A percentile compares a stretch with the other conserved stretches of the same genome.
phyloP scores from a whole-genome alignment of 2,113 vertebrate species.

The Oryzias javanicus region DNA sequence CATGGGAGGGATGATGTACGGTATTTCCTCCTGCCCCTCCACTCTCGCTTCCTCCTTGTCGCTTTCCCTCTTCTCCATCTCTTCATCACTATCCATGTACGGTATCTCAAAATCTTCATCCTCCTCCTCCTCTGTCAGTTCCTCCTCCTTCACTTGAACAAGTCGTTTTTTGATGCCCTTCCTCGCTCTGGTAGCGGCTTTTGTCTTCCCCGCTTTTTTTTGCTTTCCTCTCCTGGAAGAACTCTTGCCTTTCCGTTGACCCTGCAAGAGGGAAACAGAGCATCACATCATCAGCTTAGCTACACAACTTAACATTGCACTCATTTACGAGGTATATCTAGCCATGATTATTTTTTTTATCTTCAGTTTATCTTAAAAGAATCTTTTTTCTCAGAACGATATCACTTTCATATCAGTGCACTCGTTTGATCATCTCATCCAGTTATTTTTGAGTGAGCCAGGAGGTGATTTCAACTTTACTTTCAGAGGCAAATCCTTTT shows the following conservation, averaged over 20 bases:
- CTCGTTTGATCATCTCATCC: too few species aligned
- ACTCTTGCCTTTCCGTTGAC: not conserved
- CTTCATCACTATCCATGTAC: slow-evolving; percentile 60
- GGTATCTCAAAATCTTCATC: slow-evolving; percentile 24
- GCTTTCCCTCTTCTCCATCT: slow-evolving; percentile 4
- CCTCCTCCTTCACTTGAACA: slow-evolving; percentile 7
- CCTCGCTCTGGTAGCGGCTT: not conserved
- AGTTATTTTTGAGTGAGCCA: too few species aligned
- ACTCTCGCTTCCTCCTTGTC: not conserved
- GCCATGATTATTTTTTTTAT: too few species aligned
- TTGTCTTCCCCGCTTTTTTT: too few species aligned
- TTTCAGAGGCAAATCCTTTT: too few species aligned
- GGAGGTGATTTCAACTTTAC: too few species aligned
- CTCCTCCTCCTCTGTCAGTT: slow-evolving; percentile 21
- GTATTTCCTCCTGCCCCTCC: slow-evolving; percentile 5
- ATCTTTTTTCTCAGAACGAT: too few species aligned
- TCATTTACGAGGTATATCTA: too few species aligned
- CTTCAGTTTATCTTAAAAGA: too few species aligned
- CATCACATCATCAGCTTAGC: not conserved
- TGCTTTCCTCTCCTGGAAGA: not conserved
- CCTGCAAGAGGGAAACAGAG: not conserved
- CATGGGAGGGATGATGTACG: slow-evolving; percentile 58
- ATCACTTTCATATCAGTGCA: too few species aligned
- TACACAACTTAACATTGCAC: too few species aligned
- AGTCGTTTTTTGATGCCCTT: slow-evolving; percentile 12